Evolutionary conservation across 2,113 vertebrate genomes (phyloP).

Genomic region (Rhinichthys klamathensis): DNA sequence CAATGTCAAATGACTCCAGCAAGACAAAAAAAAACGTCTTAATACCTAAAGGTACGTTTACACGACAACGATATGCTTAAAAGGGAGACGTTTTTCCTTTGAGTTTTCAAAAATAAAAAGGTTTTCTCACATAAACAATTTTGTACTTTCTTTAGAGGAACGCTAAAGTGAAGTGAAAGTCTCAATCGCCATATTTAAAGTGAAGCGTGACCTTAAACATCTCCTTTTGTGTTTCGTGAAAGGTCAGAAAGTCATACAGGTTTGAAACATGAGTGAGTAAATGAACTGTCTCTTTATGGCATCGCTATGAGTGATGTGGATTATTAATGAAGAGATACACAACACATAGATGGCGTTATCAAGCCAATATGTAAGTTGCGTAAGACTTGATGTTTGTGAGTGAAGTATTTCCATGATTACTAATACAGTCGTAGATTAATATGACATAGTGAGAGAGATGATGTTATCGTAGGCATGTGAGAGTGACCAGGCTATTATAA

Average conservation of each 20-base stretch:
- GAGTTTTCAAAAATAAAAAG: not conserved
- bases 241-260: not conserved
- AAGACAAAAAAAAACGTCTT: not conserved
- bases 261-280: not conserved
- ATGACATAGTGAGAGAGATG: not conserved
- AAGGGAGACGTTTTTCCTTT: no score
- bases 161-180: not conserved
- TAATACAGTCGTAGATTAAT: not conserved
- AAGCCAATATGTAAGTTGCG: not conserved
- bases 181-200: not conserved
- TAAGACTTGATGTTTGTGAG: not conserved
- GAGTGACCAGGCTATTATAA: constrained; percentile 4
- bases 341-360: not conserved
- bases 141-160: not conserved
- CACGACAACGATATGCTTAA: no score
- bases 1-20: no score
- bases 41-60: no score
- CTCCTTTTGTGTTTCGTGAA: not conserved
- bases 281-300: not conserved
- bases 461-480: not conserved
- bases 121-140: not conserved
- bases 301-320: no score
- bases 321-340: not conserved
- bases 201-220: not conserved
- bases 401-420: not conserved